Conservation (phyloP, 2,113 vertebrate genomes). For the Aegypius monachus region DNA sequence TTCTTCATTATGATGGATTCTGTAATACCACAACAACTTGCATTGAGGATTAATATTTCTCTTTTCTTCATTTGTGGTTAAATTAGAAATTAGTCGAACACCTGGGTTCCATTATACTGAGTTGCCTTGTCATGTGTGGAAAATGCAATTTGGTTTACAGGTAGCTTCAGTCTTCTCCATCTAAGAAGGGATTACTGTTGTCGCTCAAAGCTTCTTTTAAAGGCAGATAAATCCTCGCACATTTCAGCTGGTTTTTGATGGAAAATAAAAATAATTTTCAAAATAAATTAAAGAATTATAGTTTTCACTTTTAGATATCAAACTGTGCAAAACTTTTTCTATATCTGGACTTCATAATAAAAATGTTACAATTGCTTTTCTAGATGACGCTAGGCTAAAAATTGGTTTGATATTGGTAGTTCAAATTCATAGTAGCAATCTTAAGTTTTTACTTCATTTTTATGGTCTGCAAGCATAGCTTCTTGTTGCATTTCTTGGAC, state of each 20-base stretch:
- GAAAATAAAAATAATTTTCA: neutral
- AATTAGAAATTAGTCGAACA: constrained; percentile 73
- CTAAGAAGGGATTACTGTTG: constrained; percentile 11
- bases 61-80: constrained; percentile 69
- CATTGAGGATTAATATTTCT: constrained; percentile 63
- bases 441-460: neutral
- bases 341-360: neutral
- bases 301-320: neutral
- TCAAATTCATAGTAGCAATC: neutral
- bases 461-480: neutral
- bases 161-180: constrained; percentile 3
- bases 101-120: constrained; percentile 60
- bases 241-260: neutral
- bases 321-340: neutral
- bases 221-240: neutral
- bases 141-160: constrained; percentile 42
- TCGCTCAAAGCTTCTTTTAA: constrained; percentile 22
- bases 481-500: neutral
- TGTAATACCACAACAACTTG: constrained; percentile 61
- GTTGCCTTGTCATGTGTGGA: constrained; percentile 46
- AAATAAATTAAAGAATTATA: neutral
- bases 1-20: constrained; percentile 69
- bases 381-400: neutral
- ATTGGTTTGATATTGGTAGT: neutral
- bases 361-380: neutral